Percentiles rank a stretch among this genome's conserved stretches.
Evolutionary conservation across 2,113 vertebrate species (phyloP).

Genomic region (Monopterus albus): DNA sequence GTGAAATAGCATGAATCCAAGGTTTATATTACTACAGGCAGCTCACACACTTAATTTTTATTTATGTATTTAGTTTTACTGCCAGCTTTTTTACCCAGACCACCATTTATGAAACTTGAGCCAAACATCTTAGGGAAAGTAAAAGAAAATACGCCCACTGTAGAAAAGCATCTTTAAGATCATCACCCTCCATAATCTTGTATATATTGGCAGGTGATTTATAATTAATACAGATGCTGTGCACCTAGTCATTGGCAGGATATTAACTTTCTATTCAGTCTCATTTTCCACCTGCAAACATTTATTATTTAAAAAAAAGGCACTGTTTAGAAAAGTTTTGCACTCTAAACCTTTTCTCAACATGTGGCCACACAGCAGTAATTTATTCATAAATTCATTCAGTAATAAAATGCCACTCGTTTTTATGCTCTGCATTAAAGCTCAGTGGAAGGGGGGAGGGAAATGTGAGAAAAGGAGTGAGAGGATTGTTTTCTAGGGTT

Average conservation of each 20-base stretch:
- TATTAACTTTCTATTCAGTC: slow-evolving; percentile 47
- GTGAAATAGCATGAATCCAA: no score
- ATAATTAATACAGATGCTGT: slow-evolving; percentile 45
- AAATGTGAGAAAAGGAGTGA: slow-evolving; percentile 37
- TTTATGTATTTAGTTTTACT: no score
- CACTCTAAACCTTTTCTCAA: slow-evolving; percentile 31
- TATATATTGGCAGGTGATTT: slow-evolving; percentile 39
- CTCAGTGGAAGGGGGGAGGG: slow-evolving; percentile 31
- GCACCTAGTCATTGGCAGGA: slow-evolving; percentile 24
- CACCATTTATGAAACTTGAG: no score
- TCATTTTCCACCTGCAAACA: slow-evolving; percentile 49
- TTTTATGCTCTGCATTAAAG: slow-evolving; percentile 43
- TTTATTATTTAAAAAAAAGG: slow-evolving; percentile 68
- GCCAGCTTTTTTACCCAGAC: no score
- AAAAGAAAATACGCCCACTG: no score
- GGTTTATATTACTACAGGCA: no score
- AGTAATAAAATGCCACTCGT: slow-evolving; percentile 58
- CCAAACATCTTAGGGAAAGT: no score
- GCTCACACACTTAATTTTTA: no score
- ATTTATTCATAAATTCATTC: slow-evolving; percentile 73
- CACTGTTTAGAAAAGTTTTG: slow-evolving; percentile 39
- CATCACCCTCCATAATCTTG: no score
- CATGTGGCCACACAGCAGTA: slow-evolving; percentile 35
- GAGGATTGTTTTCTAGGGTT: slow-evolving; percentile 50
- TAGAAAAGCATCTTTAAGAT: no score